Evolutionary conservation across 2,797 vertebrate genomes (phyloP), one percentile per base, ranked within the genome.

Genomic region (Enteromius treurensis): DNA sequence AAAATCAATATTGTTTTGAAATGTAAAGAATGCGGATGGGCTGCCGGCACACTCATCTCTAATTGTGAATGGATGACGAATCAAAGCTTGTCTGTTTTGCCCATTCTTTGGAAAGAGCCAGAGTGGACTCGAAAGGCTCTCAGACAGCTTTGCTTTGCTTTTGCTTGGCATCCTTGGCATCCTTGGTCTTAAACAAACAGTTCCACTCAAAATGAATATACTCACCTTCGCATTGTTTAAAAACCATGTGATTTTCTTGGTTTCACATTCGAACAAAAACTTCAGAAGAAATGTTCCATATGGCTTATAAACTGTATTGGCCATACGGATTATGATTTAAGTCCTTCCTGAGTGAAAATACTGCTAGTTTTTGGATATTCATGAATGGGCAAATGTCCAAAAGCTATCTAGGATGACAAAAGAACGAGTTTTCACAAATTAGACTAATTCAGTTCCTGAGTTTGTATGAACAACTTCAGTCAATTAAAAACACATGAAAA

Each of bases 1-100:
- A 77, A 82, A 82, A 67, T 82, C 71, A 68, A 76, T 67, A 82
- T 45, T 68, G 80, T 21, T 8, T 9, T 82, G 34, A 77, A 82
- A 82, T 77, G 23, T 68, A 55, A 77, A 68, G 37, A 82, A 82
- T 82, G 81, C 23, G 13, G 69, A 81, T 26, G 29, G n/a, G 80
- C 45, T 21, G 45, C 58, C 2, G 47, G 73, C 62, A 76, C 71
- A 42, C 34, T 82, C 32, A 53, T 82, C 62, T 53, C 32, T 76
- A 45, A 42, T 67, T 75, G 60, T 65, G 29, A 82, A 82, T 53
- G 47, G 60, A 76, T 73, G 29, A 82, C 74, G 64, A 68, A 85
- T 70, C 32, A 76, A 81, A 75, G 42, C 4, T 15, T 79, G 29
- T 51, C 65, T 51, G 45, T 68, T 84, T 45, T 45, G 53, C 3